A percentile compares a stretch with the other conserved stretches of the same genome.
Conservation (phyloP, 2,888 invertebrate species). For the Kryphioiulus occultus region DNA sequence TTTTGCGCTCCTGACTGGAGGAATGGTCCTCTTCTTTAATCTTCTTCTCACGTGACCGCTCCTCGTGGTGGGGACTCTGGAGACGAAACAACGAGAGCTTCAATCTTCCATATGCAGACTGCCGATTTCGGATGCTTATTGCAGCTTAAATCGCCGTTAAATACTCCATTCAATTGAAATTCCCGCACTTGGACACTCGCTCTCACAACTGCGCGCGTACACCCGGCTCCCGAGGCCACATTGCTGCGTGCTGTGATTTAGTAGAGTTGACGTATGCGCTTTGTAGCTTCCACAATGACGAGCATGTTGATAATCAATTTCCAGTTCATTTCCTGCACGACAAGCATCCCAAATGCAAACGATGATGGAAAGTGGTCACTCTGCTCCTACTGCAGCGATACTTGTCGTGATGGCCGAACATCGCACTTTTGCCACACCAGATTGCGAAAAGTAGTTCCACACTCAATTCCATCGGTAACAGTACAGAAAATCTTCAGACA, state of each 20-base stretch:
- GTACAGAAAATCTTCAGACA: background rate
- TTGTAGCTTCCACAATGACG: background rate
- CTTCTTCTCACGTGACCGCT: constrained; percentile 82
- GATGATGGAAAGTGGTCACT: background rate
- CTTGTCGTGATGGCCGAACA: background rate
- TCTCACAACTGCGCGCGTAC: background rate
- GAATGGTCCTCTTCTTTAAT: constrained; percentile 71
- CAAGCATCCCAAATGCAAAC: background rate
- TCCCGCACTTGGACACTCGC: background rate
- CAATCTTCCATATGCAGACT: constrained; percentile 17
- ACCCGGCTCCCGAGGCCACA: background rate
- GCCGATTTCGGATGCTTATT: background rate
- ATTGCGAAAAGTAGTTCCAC: background rate
- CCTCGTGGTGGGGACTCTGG: constrained; percentile 61
- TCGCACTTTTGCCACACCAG: background rate
- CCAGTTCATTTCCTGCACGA: background rate
- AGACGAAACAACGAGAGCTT: constrained; percentile 50
- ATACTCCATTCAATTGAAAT: constrained; percentile 9
- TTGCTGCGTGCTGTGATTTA: background rate
- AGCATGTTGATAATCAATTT: background rate
- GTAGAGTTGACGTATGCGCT: background rate
- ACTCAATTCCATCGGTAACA: background rate
- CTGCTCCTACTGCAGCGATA: no score
- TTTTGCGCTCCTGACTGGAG: constrained; percentile 48
- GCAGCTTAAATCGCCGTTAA: constrained; percentile 20